Evolutionary conservation across 1,140 invertebrate genomes (phyloP), one percentile per base, ranked within the genome.

Genomic region (Platyscapa corneri): DNA sequence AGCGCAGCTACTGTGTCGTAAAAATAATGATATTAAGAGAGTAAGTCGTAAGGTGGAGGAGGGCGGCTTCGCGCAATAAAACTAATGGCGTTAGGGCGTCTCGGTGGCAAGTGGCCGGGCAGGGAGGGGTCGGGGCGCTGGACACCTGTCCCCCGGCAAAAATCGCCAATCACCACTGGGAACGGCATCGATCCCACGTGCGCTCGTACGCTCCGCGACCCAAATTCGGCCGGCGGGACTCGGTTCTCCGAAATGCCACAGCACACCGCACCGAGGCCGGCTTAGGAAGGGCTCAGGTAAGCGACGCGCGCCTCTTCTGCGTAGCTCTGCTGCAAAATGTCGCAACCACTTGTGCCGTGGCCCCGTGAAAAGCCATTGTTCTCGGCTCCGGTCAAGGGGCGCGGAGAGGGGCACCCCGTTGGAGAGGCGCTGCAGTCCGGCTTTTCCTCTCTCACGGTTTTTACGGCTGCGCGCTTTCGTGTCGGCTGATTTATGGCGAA

Each of bases 401-500:
- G n/a, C n/a, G n/a, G n/a, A n/a, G 87, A 85, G 46, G 75, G 87
- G 67, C 67, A 65, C 46, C 78, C 49, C 75, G 85, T 85, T 87
- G 86, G 86, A 77, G 72, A 60, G 75, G 53, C 77, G 37, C 82
- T 70, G 77, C 34, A 79, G 82, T 8, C 67, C 65, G 65, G 87
- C 84, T 90, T 91, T 91, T 91, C 86, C 75, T 76, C 42, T 18
- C 37, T 0, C 53, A 12, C 16, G 8, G 27, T 65, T 67, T 77
- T 53, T 77, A 84, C 30, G 60, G 60, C 30, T 8, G 75, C 75
- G n/a, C 75, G 75, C 46, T 20, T 30, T 30, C 37, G 32, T 49
- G 7, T 87, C 77, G 86, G 64, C 88, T 92, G 91, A 92, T 93
- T 93, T 93, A 93, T 91, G 90, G 88, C 30, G 39, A 16, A 70